These are phyloP conservation scores for Bathynomus jamesi DNA, from an alignment of 1,140 invertebrate genomes.

Conservation along the genomic window DNA sequence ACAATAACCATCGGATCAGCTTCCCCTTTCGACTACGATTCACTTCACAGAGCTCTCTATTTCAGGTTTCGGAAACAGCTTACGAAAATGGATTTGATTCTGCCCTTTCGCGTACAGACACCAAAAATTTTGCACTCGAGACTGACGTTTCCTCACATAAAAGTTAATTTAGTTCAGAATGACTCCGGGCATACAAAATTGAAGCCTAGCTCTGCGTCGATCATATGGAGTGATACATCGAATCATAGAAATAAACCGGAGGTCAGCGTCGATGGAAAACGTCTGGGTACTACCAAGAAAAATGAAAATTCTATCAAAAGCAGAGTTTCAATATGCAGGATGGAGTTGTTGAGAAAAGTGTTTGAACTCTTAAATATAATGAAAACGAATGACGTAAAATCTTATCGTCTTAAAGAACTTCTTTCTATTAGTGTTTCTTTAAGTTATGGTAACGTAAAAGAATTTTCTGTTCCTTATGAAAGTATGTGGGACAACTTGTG, in stretches of 20 bases:
- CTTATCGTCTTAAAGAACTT: no score
- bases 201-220: conserved; percentile 36
- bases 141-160: conserved; percentile 39
- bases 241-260: conserved; percentile 46
- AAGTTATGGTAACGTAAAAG: conserved; percentile 37
- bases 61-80: conserved; percentile 15
- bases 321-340: conserved; percentile 56
- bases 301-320: conserved; percentile 48
- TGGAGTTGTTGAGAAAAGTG: conserved; percentile 54
- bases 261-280: conserved; percentile 67
- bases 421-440: no score
- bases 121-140: conserved; percentile 42
- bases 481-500: conserved; percentile 36
- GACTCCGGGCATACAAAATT: conserved; percentile 11
- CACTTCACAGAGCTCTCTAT: conserved; percentile 56
- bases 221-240: conserved; percentile 38
- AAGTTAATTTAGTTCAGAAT: neutral
- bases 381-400: no score
- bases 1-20: conserved; percentile 61
- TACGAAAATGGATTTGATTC: neutral
- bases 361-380: conserved; percentile 41
- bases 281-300: conserved; percentile 72
- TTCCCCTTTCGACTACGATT: conserved; percentile 54
- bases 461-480: conserved; percentile 30
- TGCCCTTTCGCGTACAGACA: conserved; percentile 13